These are phyloP conservation scores for Acinonyx jubatus DNA, from an alignment of 2,113 vertebrate species.

Conservation along the genomic window DNA sequence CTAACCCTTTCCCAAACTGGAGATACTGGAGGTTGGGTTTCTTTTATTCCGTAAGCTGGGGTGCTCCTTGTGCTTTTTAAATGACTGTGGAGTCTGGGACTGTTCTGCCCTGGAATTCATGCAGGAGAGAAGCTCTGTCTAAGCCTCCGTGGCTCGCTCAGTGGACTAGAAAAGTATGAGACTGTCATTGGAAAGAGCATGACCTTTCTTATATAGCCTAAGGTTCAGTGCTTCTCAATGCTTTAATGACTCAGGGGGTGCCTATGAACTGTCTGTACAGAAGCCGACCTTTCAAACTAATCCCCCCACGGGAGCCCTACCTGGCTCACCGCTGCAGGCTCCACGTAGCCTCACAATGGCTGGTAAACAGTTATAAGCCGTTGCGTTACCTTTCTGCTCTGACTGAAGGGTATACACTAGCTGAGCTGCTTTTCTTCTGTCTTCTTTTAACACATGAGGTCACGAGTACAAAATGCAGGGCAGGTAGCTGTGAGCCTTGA, in stretches of 20 bases:
- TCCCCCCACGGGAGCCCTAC: not conserved
- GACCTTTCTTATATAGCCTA: slow-evolving; percentile 48
- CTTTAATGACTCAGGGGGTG: not conserved
- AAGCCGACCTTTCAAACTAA: slow-evolving; percentile 68
- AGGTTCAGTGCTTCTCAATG: not conserved
- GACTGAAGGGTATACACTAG: not conserved
- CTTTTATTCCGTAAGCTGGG: not conserved
- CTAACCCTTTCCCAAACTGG: not conserved
- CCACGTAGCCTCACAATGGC: not conserved
- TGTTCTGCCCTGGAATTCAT: slow-evolving; percentile 9
- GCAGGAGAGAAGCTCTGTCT: not conserved
- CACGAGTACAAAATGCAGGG: not conserved
- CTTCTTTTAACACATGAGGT: not conserved
- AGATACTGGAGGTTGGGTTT: not conserved
- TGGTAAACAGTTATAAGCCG: slow-evolving; percentile 19
- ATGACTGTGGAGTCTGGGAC: not conserved
- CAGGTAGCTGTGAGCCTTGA: not conserved
- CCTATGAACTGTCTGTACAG: slow-evolving; percentile 1
- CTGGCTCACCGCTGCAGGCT: not conserved
- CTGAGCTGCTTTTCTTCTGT: not conserved
- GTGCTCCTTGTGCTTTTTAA: not conserved
- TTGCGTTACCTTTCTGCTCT: not conserved
- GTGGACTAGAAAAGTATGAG: slow-evolving; percentile 25
- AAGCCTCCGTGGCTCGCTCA: not conserved
- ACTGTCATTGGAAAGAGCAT: not conserved